Evolutionary conservation across 2,113 vertebrate genomes (phyloP), one percentile per base, ranked within the genome.

Genomic region (Triplophysa siluroides): DNA sequence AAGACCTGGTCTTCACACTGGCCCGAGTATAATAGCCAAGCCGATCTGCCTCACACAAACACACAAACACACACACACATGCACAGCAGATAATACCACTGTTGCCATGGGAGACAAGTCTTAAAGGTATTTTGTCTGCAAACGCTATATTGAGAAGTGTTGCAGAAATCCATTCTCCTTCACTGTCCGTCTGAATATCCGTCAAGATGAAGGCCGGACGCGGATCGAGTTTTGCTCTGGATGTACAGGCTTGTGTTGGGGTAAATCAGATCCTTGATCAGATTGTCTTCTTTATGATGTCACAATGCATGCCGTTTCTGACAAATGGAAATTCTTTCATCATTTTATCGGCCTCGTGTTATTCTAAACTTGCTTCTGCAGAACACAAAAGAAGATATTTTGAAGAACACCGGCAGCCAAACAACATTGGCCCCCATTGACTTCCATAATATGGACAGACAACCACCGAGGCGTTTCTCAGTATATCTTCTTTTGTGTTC

Each of bases 71-170:
- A 52, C 66, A 65, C 56, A 52, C 65, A 58, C 63, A 62, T 43
- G 58, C 60, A 67, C 52, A 62, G 24, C 21, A 66, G 47, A 83
- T 80, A 83, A 83, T 80, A 67, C 78, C 69, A 61, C 63, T 72
- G 84, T 83, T 85, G 84, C 84, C 62, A 80, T 78, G 78, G 84
- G 81, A 83, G 69, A 85, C 83, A 6, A 60, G 64, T 76, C 72
- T 73, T 58, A 63, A 76, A 84, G 65, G 65, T 82, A 82, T 77
- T n/a, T 65, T 72, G 60, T 79, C 63, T 67, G 62, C 64, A 66
- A 71, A 65, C 8, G 50, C n/a, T 24, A 33, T 43, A 75, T 67
- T n/a, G 71, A 81, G 70, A 81, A 60, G 69, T 78, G n/a, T 50
- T 73, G 63, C 60, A 8, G 33, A 63, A 65, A 74, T 65, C 64